Percentiles rank a stretch among this genome's conserved stretches.
Conservation (phyloP, 2,113 vertebrate species). For the Megaleporinus macrocephalus region DNA sequence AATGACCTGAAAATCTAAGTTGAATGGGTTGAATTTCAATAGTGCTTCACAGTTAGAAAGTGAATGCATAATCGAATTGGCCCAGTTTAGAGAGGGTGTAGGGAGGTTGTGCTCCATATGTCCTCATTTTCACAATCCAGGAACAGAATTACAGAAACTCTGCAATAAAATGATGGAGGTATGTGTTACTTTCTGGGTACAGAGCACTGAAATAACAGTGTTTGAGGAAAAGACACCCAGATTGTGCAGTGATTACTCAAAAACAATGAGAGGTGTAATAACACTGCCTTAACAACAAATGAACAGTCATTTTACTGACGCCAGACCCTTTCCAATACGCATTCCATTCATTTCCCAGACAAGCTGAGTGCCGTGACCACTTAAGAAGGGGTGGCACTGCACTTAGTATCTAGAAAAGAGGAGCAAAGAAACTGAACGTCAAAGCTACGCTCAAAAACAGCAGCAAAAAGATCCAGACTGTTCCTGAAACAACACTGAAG, state of each 20-base stretch:
- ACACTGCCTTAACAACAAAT: constrained; percentile 20
- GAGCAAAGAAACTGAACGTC: neutral
- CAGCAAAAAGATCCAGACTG: neutral
- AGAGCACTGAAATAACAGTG: neutral
- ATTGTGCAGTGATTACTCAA: neutral
- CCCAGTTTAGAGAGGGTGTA: no score
- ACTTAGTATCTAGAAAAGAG: neutral
- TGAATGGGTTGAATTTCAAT: neutral
- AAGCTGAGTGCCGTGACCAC: constrained; percentile 63
- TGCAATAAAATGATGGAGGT: neutral
- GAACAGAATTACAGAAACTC: neutral
- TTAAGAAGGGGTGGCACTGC: constrained; percentile 5
- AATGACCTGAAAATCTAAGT: neutral
- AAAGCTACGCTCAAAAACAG: constrained; percentile 1
- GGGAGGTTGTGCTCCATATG: no score
- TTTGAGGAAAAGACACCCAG: no score
- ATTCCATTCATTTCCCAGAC: constrained; percentile 74
- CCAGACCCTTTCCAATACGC: constrained; percentile 49
- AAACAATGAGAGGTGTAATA: constrained; percentile 7
- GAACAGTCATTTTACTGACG: constrained; percentile 30
- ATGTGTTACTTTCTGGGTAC: no score
- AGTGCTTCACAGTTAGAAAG: no score
- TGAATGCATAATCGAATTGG: no score
- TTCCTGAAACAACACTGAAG: constrained; percentile 14
- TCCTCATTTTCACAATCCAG: neutral